phyloP scores from a whole-genome alignment of 1,140 invertebrate genomes.

The Euborellia annulipes region DNA sequence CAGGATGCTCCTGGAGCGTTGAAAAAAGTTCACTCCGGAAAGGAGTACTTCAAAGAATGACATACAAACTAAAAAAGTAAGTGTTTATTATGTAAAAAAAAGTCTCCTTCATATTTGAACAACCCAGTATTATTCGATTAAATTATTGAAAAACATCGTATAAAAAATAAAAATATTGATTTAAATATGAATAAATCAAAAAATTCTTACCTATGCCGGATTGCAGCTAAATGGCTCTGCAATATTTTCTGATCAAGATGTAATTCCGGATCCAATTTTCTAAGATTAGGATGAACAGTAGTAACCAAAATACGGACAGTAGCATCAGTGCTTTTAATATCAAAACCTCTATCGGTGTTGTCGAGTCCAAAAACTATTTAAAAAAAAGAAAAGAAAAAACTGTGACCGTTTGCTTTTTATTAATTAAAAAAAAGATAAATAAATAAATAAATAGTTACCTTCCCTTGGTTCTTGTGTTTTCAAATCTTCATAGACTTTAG shows the following conservation, averaged over 20 bases:
- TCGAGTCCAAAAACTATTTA: slow-evolving; percentile 34
- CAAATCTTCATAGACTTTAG: slow-evolving; percentile 73
- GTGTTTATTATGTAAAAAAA: too few relatives aligned
- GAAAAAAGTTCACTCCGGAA: too few relatives aligned
- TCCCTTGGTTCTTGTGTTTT: slow-evolving; percentile 38
- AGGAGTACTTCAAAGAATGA: too few relatives aligned
- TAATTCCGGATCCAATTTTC: slow-evolving; percentile 83
- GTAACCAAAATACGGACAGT: slow-evolving; percentile 81
- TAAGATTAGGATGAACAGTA: slow-evolving; percentile 81
- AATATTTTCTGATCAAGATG: slow-evolving; percentile 76
- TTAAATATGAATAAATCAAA: background rate
- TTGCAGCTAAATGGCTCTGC: slow-evolving; percentile 78
- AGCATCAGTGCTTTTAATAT: slow-evolving; percentile 63
- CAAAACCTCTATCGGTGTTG: slow-evolving; percentile 64
- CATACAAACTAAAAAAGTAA: too few relatives aligned
- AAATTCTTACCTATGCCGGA: slow-evolving; percentile 52
- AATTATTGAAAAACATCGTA: background rate
- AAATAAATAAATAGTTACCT: slow-evolving; percentile 21
- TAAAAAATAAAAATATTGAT: background rate
- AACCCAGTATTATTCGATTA: too few relatives aligned
- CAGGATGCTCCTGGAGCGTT: too few relatives aligned
- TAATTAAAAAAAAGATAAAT: background rate
- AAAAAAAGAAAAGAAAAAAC: background rate
- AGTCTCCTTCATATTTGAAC: too few relatives aligned
- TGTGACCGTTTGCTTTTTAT: background rate